Evolutionary conservation across 1,140 invertebrate genomes (phyloP).

Genomic region (Drosophila micromelanica): DNA sequence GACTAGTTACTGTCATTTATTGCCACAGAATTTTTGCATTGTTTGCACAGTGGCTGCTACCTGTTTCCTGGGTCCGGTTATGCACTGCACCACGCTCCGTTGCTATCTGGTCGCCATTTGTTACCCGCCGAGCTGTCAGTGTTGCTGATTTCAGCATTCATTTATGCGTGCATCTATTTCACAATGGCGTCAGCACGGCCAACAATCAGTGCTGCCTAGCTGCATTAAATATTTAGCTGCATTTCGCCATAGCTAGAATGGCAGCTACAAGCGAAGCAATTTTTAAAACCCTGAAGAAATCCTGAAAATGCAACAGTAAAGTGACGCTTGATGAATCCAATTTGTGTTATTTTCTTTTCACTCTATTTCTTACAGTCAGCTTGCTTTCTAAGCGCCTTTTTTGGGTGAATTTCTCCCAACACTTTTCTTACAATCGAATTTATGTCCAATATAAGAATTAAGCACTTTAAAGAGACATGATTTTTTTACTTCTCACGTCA

Average conservation of each 20-base stretch:
- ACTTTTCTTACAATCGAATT: too few species aligned
- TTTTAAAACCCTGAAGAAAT: background rate
- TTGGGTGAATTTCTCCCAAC: too few species aligned
- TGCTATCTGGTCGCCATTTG: slow-evolving; percentile 43
- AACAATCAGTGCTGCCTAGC: slow-evolving; percentile 4
- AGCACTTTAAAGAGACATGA: too few species aligned
- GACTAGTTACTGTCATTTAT: slow-evolving; percentile 70
- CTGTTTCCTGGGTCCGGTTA: slow-evolving; percentile 13
- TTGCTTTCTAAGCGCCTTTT: too few species aligned
- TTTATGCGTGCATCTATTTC: slow-evolving; percentile 54
- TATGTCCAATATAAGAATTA: too few species aligned
- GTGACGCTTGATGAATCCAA: too few species aligned
- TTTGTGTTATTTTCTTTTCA: too few species aligned
- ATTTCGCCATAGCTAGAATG: background rate
- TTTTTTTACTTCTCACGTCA: too few species aligned
- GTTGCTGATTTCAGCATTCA: slow-evolving; percentile 56
- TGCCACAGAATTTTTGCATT: slow-evolving; percentile 60
- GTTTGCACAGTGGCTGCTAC: slow-evolving; percentile 48
- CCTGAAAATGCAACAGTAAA: too few species aligned
- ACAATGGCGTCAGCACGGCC: slow-evolving; percentile 19
- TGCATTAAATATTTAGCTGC: background rate
- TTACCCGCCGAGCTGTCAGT: slow-evolving; percentile 38
- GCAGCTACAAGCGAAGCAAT: background rate
- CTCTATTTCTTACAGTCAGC: too few species aligned
- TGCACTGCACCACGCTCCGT: slow-evolving; percentile 1